These are phyloP conservation scores for Danio choprae DNA, from an alignment of 2,797 vertebrate species.

Conservation along the genomic window DNA sequence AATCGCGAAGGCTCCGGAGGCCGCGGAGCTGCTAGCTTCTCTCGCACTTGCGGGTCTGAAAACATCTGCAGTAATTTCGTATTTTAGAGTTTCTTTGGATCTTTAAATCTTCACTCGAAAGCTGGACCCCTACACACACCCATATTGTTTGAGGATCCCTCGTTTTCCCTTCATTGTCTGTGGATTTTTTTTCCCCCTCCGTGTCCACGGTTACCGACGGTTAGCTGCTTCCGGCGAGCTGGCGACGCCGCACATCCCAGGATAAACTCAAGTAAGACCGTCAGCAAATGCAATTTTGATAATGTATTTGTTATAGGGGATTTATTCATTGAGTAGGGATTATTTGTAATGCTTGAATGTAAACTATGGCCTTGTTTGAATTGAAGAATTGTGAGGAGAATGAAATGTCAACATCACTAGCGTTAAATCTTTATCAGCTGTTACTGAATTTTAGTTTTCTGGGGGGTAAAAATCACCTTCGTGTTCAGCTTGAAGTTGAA, in stretches of 20 bases:
- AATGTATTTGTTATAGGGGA: neutral
- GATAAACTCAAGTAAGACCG: constrained; percentile 49
- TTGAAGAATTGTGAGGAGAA: neutral
- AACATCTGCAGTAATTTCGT: neutral
- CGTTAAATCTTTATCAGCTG: neutral
- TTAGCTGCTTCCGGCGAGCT: constrained; percentile 44
- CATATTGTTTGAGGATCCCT: neutral
- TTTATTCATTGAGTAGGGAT: neutral
- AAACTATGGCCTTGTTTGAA: neutral
- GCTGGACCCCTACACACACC: neutral
- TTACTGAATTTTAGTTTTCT: neutral
- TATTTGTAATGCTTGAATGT: neutral
- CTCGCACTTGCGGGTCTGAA: neutral
- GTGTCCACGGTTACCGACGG: neutral
- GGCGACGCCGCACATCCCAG: constrained; percentile 43
- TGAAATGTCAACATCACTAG: constrained; percentile 15
- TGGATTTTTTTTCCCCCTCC: constrained; percentile 3
- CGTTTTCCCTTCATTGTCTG: neutral
- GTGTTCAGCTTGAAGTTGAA: neutral
- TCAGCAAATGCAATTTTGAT: neutral
- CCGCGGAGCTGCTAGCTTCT: constrained; percentile 24
- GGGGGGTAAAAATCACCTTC: neutral
- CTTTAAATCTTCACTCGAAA: neutral
- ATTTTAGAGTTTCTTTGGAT: neutral
- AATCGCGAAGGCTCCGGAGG: constrained; percentile 21